Base-by-base conservation (phyloP, 2,888 invertebrate species). In the Caenorhabditis sulstoni region DNA sequence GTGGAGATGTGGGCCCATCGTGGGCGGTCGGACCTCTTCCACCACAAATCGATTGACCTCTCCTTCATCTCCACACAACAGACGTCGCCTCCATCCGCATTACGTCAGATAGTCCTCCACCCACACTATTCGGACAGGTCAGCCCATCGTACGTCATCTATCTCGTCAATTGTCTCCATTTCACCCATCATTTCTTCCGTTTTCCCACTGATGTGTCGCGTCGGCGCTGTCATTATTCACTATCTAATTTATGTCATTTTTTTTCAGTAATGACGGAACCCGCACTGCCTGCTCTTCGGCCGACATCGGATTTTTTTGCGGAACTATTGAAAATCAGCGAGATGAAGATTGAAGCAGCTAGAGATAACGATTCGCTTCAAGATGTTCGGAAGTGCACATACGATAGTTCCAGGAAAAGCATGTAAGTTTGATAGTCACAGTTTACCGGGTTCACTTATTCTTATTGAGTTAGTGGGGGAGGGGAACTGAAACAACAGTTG, bases 101-200 rank as follows among this genome's bases (percentile, higher is more conserved):
- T 49, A 49, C 49, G 20, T 20, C 16, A 49, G 18, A 49, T 3
- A 49, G 20, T 18, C 11, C 12, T 18, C 49, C 16, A 16, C 37
- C 20, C 50, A 1, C 14, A 0, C 61, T 18, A 12, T 16, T 39
- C 23, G 45, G 22, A 58, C 44, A 41, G 18, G 45, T 44, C 3
- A 39, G 37, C 14, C 44, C 18, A 22, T 29, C 29, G 29, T 29
- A 29, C 29, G 29, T 29, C 29, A 29, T 29, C 29, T 29, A 29
- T 29, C 29, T 44, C 52, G 41, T 37, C 52, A 64, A 52, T 52
- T 52, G 64, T 64, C 64, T 44, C 20, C 22, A 22, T 64, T 35
- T n/a, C 41, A 41, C 29, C 7, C 52, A 41, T 64, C 49, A 52
- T 44, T 41, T 52, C 52, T 52, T 23, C n/a, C 52, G 11, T 37